These are phyloP conservation scores for Camelus bactrianus DNA, from an alignment of 2,113 vertebrate genomes.

Conservation along the genomic window DNA sequence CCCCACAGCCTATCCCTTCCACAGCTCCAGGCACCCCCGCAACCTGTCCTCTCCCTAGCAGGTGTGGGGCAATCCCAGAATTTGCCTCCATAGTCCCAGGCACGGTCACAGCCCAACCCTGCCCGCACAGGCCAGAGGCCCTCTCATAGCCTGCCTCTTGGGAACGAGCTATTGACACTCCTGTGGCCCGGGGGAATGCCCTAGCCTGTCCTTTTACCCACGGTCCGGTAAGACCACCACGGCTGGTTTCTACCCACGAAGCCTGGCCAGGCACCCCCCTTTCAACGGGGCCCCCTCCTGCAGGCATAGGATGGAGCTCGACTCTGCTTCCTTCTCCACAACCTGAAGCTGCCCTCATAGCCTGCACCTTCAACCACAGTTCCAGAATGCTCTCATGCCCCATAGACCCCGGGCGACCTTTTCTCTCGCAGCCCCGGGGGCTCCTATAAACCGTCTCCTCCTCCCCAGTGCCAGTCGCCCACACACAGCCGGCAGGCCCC, in stretches of 20 bases:
- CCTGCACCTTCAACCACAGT: conserved; percentile 77
- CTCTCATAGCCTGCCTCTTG: neutral
- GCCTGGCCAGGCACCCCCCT: conserved; percentile 69
- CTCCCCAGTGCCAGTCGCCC: conserved; percentile 61
- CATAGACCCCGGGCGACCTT: conserved; percentile 51
- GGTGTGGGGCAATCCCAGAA: neutral
- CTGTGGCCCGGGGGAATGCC: neutral
- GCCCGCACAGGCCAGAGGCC: neutral
- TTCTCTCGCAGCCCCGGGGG: conserved; percentile 40
- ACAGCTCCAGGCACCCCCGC: neutral
- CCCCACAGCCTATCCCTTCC: neutral
- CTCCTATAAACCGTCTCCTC: neutral
- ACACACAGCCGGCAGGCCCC: conserved; percentile 68
- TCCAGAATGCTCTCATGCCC: conserved; percentile 70
- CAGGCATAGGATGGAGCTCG: conserved; percentile 65
- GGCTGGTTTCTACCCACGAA: conserved; percentile 77
- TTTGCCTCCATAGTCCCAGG: neutral
- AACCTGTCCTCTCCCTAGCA: neutral
- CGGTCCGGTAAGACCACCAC: conserved; percentile 69
- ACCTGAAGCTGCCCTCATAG: conserved; percentile 69
- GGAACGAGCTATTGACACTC: neutral
- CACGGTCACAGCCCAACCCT: neutral
- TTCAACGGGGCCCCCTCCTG: conserved; percentile 50
- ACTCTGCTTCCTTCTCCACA: conserved; percentile 62
- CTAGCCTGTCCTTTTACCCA: conserved; percentile 69